Percentiles rank a stretch among this genome's conserved stretches.
Evolutionary conservation across 2,888 invertebrate species (phyloP).

Genomic region (Mactromeris polynyma): DNA sequence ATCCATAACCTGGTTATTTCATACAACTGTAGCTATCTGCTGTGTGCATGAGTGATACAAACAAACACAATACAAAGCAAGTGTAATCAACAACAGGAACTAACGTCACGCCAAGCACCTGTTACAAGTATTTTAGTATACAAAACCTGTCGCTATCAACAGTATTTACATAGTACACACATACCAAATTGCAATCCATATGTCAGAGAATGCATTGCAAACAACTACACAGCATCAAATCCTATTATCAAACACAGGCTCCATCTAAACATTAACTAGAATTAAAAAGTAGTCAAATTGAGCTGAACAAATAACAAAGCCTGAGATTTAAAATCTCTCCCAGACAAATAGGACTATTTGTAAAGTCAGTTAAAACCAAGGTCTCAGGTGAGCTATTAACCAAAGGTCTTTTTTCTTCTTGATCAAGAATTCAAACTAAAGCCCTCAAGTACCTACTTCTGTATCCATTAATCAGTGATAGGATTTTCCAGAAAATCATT

Average conservation of each 20-base stretch:
- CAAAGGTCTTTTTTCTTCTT: conserved; percentile 10
- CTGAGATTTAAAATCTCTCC: neutral
- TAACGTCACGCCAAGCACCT: neutral
- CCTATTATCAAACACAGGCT: neutral
- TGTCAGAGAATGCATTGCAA: neutral
- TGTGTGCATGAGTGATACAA: no score
- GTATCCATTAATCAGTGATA: conserved; percentile 21
- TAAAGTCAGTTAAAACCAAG: neutral
- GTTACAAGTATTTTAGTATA: neutral
- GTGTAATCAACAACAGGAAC: neutral
- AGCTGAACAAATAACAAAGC: neutral
- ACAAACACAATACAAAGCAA: no score
- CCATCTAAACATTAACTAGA: neutral
- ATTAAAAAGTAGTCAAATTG: neutral
- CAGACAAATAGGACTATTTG: conserved; percentile 7
- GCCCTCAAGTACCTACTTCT: conserved; percentile 18
- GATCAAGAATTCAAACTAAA: conserved; percentile 12
- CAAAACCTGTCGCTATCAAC: neutral
- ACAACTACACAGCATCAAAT: neutral
- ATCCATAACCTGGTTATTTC: no score
- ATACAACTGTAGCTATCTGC: no score
- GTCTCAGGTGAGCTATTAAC: conserved; percentile 20
- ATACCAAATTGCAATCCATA: neutral
- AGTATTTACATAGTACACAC: neutral
- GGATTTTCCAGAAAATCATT: conserved; percentile 20